phyloP scores from a whole-genome alignment of 1,140 invertebrate species.

The Bombus fervidus region DNA sequence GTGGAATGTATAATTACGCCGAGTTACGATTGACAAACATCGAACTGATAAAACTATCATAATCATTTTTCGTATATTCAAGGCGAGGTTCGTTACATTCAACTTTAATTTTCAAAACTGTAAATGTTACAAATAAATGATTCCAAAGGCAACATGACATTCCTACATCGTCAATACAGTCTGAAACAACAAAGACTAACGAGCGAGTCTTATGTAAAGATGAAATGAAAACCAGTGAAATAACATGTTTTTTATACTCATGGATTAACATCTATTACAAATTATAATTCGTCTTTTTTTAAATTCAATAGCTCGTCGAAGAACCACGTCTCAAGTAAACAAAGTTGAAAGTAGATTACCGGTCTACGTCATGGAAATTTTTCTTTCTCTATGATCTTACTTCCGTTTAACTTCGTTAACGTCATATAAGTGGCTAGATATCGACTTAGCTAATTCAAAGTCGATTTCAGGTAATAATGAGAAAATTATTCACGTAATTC shows the following conservation, averaged over 20 bases:
- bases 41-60: too few species aligned
- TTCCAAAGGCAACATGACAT: too few species aligned
- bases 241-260: background rate
- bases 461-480: background rate
- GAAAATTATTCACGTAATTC: slow-evolving; percentile 21
- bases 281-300: background rate
- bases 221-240: background rate
- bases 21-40: background rate
- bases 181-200: too few species aligned
- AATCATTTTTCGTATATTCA: too few species aligned
- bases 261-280: background rate
- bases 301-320: too few species aligned
- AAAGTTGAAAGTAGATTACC: background rate
- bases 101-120: too few species aligned
- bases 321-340: background rate
- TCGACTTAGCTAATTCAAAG: too few species aligned
- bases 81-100: too few species aligned
- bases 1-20: background rate
- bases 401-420: too few species aligned
- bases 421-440: too few species aligned
- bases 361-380: background rate
- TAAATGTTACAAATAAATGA: too few species aligned
- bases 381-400: background rate
- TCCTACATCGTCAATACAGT: background rate
- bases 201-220: background rate